A percentile compares a stretch with the other conserved stretches of the same genome.
Conservation (phyloP, 2,113 vertebrate genomes). For the Halichoeres trimaculatus region DNA sequence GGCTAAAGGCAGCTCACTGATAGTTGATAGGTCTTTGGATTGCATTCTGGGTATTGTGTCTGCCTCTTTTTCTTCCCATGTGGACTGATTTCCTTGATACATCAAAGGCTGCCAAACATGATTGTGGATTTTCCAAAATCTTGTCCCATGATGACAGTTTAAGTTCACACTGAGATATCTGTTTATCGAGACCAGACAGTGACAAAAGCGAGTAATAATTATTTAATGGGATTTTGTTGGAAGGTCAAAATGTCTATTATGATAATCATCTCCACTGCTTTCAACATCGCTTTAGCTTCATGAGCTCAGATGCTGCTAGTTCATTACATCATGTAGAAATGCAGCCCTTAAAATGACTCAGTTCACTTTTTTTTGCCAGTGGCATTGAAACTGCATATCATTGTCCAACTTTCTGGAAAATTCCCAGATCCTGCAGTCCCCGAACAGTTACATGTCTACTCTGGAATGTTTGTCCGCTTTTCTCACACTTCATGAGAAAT, state of each 20-base stretch:
- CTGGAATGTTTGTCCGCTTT: constrained; percentile 64
- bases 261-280: constrained; percentile 8
- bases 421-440: constrained; percentile 30
- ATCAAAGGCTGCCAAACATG: too few relatives aligned
- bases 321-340: constrained; percentile 23
- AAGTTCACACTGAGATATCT: too few relatives aligned
- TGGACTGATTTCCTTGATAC: too few relatives aligned
- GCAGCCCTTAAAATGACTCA: constrained; percentile 21
- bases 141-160: too few relatives aligned
- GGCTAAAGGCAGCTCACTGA: not conserved
- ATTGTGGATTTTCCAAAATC: too few relatives aligned
- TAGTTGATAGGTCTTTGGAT: not conserved
- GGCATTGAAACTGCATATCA: constrained; percentile 10
- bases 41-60: too few relatives aligned
- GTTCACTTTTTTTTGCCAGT: constrained; percentile 11
- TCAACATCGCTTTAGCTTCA: not conserved
- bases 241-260: not conserved
- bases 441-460: constrained; percentile 50
- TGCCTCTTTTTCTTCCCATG: too few relatives aligned
- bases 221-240: not conserved
- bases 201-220: not conserved
- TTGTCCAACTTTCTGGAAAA: constrained; percentile 26
- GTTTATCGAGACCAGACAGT: not conserved
- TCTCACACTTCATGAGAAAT: constrained; percentile 63
- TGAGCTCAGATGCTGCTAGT: constrained; percentile 1